Evolutionary conservation across 2,888 invertebrate species (phyloP).

Genomic region (Eudemis profundana): DNA sequence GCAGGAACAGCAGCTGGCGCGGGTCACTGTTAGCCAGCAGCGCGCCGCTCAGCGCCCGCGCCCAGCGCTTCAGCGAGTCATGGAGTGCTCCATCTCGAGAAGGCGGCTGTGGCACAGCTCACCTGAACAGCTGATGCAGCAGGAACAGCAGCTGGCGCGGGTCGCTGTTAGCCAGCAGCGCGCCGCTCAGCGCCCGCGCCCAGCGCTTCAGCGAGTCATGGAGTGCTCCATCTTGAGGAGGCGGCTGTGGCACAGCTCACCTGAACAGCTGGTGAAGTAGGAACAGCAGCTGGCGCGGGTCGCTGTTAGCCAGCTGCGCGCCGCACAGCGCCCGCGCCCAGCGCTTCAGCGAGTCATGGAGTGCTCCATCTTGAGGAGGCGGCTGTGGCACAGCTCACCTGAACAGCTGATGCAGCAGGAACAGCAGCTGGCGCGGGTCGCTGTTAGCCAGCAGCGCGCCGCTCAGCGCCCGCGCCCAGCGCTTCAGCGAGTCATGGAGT

Average conservation of each 20-base stretch:
- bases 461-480: conserved; percentile 69
- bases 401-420: conserved; percentile 71
- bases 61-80: conserved; percentile 64
- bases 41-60: conserved; percentile 60
- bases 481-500: conserved; percentile 62
- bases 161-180: conserved; percentile 63
- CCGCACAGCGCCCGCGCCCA: conserved; percentile 67
- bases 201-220: conserved; percentile 70
- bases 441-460: conserved; percentile 61
- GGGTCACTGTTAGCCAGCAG: conserved; percentile 64
- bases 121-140: conserved; percentile 74
- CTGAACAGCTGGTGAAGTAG: conserved; percentile 73
- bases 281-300: conserved; percentile 67
- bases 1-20: conserved; percentile 66
- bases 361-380: conserved; percentile 48
- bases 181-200: conserved; percentile 63
- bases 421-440: conserved; percentile 67
- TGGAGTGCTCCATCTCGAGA: background rate
- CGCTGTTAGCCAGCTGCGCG: conserved; percentile 62
- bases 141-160: conserved; percentile 68
- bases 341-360: conserved; percentile 64
- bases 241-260: conserved; percentile 62
- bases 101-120: background rate
- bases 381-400: conserved; percentile 63
- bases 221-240: conserved; percentile 44